A percentile compares a stretch with the other conserved stretches of the same genome.
Conservation (phyloP, 2,888 invertebrate species). For the Theretra japonica region DNA sequence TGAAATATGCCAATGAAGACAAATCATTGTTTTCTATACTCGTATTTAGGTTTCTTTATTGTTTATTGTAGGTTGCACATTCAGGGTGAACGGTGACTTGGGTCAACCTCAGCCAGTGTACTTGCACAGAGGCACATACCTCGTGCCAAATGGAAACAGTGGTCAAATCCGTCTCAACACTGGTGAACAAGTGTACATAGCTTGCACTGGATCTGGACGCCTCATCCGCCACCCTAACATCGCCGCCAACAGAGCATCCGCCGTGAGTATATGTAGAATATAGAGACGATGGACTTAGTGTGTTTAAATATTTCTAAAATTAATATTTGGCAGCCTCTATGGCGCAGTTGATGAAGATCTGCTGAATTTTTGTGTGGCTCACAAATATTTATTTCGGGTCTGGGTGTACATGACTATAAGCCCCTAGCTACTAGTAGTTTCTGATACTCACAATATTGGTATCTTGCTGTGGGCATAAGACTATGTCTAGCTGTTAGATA, state of each 20-base stretch:
- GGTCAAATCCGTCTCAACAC: constrained; percentile 60
- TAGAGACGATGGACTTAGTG: neutral
- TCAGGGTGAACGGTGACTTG: constrained; percentile 79
- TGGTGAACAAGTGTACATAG: constrained; percentile 64
- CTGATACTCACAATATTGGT: too few species aligned
- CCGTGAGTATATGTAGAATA: constrained; percentile 50
- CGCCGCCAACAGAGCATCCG: constrained; percentile 51
- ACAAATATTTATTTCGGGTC: too few species aligned
- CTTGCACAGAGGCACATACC: constrained; percentile 68
- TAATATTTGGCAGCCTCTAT: too few species aligned
- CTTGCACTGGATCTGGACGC: constrained; percentile 67
- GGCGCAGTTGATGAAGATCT: too few species aligned
- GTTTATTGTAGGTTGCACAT: constrained; percentile 64
- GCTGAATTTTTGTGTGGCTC: too few species aligned
- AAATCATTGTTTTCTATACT: too few species aligned
- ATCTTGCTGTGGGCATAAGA: too few species aligned
- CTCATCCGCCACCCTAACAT: constrained; percentile 65
- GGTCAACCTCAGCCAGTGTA: constrained; percentile 86
- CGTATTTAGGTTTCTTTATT: neutral
- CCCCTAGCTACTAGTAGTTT: too few species aligned
- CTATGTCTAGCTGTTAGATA: too few species aligned
- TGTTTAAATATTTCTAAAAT: neutral
- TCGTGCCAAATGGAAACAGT: constrained; percentile 63
- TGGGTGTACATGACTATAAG: too few species aligned
- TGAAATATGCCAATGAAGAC: neutral